Base-by-base conservation (phyloP, 2,113 vertebrate genomes). In the Petrocephalus zakoni region DNA sequence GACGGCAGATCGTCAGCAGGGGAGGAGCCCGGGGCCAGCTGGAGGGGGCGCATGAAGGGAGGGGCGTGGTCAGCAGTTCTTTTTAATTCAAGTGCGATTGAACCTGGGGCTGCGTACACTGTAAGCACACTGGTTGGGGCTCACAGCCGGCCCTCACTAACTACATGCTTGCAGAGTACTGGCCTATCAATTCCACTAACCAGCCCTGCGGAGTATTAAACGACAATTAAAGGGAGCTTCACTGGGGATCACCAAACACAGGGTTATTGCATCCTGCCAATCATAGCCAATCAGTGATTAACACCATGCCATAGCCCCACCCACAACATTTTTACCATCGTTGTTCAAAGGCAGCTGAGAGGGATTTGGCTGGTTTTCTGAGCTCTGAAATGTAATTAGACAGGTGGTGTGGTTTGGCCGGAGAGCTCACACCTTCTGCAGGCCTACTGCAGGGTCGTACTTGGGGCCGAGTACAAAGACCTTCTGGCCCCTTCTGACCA, bases 391-490 rank as follows among this genome's bases (percentile, higher is more conserved):
- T 83, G 8, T 49, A n/a, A 83, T 25, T 85, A 3, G 34, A 82
- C 46, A 22, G 19, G 37, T 9, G 19, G 37, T 1, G 34, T 17
- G 19, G 7, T 13, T 47, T 15, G 78, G 6, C 34, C 15, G 15
- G 21, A n/a, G 68, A 11, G 2, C 29, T 25, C 91, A 95, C 94
- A 97, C 97, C 95, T 93, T 95, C 82, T 87, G 92, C 87, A 97
- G 91, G 83, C 96, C 96, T 85, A 95, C 95, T 19, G 93, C 81
- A 1, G 98, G 98, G 89, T 98, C 96, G 61, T 99, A 99, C 92
- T 99, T 99, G 88, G 98, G 98, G 87, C 98, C 97, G 81, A 99
- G 93, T 85, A 99, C 96, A 90, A 98, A 98, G 82, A 99, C 94
- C 64, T 90, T 97, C 89, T 96, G 96, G 34, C 98, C 97, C 94